Base-by-base conservation (phyloP, 2,797 vertebrate species). In the Petrocephalus sullivani region DNA sequence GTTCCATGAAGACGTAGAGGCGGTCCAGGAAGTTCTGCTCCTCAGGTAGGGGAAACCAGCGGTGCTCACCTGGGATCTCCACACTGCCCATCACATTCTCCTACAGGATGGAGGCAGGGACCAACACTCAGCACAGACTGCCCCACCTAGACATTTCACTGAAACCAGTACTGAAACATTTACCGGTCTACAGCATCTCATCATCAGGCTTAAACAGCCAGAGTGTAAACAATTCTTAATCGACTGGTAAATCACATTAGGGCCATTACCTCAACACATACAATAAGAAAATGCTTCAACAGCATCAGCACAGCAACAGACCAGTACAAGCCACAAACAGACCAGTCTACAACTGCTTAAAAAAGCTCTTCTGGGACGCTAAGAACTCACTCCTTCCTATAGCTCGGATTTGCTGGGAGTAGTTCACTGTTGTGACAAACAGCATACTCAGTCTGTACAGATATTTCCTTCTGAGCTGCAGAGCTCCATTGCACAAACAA, bases 1-100 rank as follows among this genome's bases (percentile, higher is more conserved):
- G 91, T 0, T 96, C 94, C 96, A 96, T 96, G 93, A 93, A 96
- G 89, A 89, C 3, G 71, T 90, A 95, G 6, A 96, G 94, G 92
- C 96, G 95, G 88, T 96, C 95, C 91, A 96, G 93, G 91, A 96
- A 96, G 87, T 94, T 93, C 93, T 96, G 95, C 90, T 96, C 95
- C n/a, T 96, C 96, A 0, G 96, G 95, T 61, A 95, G 94, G 1
- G 95, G 95, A 12, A 96, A 94, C 95, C 95, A 96, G 91, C 91
- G 90, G 10, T 91, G 89, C 64, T 96, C 95, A 16, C 93, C 93
- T 78, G 92, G 94, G 2, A 92, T 90, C 91, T 96, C 95, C 90
- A 94, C 94, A 16, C 93, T 94, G 88, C 94, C 94, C 94, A 94
- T 95, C 91, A 95, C 94, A 8, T 95, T 96, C 88, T 96, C 95